phyloP scores from a whole-genome alignment of 2,888 invertebrate species.

The Tetheella fluctuosa region DNA sequence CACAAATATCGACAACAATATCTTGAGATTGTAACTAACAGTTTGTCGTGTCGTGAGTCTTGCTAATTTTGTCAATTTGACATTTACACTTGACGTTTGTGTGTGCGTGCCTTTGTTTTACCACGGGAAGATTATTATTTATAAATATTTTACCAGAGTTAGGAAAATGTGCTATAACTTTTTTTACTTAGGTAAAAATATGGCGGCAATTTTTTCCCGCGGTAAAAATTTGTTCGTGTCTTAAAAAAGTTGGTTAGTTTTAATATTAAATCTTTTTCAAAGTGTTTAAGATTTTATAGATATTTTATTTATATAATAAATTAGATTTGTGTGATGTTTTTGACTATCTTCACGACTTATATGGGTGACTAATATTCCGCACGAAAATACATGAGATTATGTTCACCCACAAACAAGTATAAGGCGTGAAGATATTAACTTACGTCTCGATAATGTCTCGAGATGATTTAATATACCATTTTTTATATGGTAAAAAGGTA shows the following conservation, averaged over 20 bases:
- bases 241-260: neutral
- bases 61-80: too few species aligned
- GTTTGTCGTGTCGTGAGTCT: neutral
- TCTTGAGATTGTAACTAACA: neutral
- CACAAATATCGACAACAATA: neutral
- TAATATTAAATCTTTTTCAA: neutral
- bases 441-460: slow-evolving; percentile 2
- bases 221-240: slow-evolving; percentile 6
- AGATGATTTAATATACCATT: neutral
- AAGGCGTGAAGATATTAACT: neutral
- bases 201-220: slow-evolving; percentile 1
- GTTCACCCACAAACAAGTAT: neutral
- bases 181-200: neutral
- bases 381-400: too few species aligned
- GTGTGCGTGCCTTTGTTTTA: neutral
- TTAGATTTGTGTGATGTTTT: neutral
- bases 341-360: neutral
- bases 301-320: neutral
- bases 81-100: too few species aligned
- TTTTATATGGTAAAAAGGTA: slow-evolving; percentile 1
- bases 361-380: neutral
- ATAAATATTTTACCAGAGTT: neutral
- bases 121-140: neutral
- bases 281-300: slow-evolving; percentile 1
- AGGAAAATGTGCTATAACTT: neutral